These are phyloP conservation scores for Zoanthus gigantus DNA, from an alignment of 92 coral and sea anemone genomes.

Conservation along the genomic window DNA sequence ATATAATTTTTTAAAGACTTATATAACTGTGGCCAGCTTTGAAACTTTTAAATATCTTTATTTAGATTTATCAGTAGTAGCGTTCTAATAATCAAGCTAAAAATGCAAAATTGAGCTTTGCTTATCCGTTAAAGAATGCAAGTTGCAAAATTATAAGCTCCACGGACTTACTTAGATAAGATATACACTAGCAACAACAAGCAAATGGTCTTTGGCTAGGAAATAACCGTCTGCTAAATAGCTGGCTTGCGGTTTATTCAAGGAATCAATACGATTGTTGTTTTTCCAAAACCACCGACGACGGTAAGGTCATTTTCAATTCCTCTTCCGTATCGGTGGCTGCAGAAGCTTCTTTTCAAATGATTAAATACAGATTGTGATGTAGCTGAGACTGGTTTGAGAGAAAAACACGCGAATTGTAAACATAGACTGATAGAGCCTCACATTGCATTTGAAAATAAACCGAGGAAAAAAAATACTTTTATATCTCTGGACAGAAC, in stretches of 20 bases:
- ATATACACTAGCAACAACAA: neutral
- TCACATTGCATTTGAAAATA: neutral
- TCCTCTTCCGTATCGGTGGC: neutral
- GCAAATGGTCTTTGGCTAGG: constrained; percentile 11
- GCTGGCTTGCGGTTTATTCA: neutral
- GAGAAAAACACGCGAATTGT: neutral
- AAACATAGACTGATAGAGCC: neutral
- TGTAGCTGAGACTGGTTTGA: neutral
- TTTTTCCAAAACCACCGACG: constrained; percentile 22
- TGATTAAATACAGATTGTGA: neutral
- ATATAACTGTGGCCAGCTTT: too few relatives aligned
- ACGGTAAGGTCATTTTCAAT: neutral
- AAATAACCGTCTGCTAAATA: constrained; percentile 23
- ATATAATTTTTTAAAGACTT: too few relatives aligned
- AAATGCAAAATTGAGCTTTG: neutral
- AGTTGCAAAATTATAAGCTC: neutral
- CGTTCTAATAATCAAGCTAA: neutral
- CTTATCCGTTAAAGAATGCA: neutral
- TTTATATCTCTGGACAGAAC: neutral
- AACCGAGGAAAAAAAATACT: neutral
- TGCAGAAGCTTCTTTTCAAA: neutral
- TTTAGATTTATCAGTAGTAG: too few relatives aligned
- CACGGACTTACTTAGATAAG: neutral
- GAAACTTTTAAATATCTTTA: too few relatives aligned
- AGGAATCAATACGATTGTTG: neutral